Percentiles rank a stretch among this genome's conserved stretches.
These are phyloP conservation scores for Echinops telfairi DNA, from an alignment of 2,113 vertebrate species.

Conservation along the genomic window DNA sequence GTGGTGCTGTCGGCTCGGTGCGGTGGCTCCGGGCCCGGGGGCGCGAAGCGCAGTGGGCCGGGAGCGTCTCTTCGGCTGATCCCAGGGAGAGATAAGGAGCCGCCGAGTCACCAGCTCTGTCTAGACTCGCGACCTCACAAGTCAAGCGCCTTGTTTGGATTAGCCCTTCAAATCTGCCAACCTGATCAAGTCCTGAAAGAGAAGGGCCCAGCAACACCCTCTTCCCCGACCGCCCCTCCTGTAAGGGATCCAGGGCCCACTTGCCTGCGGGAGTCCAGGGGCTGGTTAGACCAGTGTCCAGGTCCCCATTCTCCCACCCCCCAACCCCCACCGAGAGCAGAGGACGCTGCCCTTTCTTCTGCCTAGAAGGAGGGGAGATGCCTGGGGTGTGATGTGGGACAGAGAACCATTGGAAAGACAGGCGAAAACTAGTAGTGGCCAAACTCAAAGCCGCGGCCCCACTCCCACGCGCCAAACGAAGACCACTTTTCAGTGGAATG, in stretches of 20 bases:
- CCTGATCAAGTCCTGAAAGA: conserved; percentile 86
- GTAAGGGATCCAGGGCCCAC: conserved; percentile 65
- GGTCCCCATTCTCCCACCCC: background rate
- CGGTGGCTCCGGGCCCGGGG: conserved; percentile 83
- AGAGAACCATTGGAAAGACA: background rate
- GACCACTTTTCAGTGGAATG: background rate
- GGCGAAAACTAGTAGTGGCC: background rate
- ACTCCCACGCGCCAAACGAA: background rate
- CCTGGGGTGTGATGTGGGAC: background rate
- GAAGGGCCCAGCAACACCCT: conserved; percentile 85
- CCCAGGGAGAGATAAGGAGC: conserved; percentile 91
- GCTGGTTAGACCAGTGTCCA: conserved; percentile 66
- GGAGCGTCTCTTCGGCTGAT: conserved; percentile 90
- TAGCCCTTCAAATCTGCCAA: conserved; percentile 90
- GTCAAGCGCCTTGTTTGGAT: conserved; percentile 92
- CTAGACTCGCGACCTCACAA: conserved; percentile 93
- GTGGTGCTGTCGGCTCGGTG: conserved; percentile 85
- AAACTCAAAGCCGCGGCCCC: background rate
- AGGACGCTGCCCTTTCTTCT: background rate
- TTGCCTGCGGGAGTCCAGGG: conserved; percentile 40
- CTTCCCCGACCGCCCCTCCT: conserved; percentile 72
- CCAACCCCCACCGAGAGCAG: background rate
- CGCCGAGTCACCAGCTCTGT: conserved; percentile 91
- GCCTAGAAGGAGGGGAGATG: background rate
- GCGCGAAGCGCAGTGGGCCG: conserved; percentile 85